A percentile compares a stretch with the other conserved stretches of the same genome.
These are phyloP conservation scores for Drosophila bocqueti DNA, from an alignment of 1,140 invertebrate genomes.

Conservation along the genomic window DNA sequence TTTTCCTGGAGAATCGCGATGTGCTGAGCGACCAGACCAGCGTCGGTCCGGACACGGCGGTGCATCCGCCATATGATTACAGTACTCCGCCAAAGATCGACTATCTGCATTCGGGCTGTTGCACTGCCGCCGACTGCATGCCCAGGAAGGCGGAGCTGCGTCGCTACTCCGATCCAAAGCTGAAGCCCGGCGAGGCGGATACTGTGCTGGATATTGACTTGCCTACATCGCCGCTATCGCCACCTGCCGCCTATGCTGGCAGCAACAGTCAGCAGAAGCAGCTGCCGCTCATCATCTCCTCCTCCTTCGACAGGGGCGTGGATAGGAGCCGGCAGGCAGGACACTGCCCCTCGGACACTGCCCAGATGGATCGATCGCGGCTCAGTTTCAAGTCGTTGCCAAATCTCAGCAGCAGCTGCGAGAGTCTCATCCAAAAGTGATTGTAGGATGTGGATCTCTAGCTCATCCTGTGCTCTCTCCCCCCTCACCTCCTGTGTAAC, in stretches of 20 bases:
- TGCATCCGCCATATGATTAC: slow-evolving; percentile 69
- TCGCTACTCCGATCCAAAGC: slow-evolving; percentile 86
- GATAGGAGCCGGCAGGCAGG: slow-evolving; percentile 27
- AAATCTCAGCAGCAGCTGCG: slow-evolving; percentile 88
- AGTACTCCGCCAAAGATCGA: slow-evolving; percentile 80
- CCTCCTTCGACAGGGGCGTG: slow-evolving; percentile 72
- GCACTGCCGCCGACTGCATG: slow-evolving; percentile 58
- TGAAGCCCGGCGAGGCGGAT: slow-evolving; percentile 45
- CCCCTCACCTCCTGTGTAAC: neutral
- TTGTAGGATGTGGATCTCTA: slow-evolving; percentile 41
- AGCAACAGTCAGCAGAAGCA: slow-evolving; percentile 42
- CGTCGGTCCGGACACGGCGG: slow-evolving; percentile 53
- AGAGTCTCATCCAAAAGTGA: slow-evolving; percentile 87
- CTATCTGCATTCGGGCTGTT: slow-evolving; percentile 70
- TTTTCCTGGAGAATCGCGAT: slow-evolving; percentile 84
- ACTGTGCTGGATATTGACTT: slow-evolving; percentile 77
- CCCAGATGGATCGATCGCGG: slow-evolving; percentile 70
- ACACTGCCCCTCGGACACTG: slow-evolving; percentile 36
- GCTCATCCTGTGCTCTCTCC: slow-evolving; percentile 9
- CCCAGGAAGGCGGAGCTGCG: slow-evolving; percentile 67
- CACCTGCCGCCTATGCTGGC: slow-evolving; percentile 66
- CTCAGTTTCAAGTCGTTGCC: slow-evolving; percentile 87
- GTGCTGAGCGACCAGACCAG: slow-evolving; percentile 80
- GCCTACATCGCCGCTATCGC: slow-evolving; percentile 74
- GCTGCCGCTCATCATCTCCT: slow-evolving; percentile 46